Percentiles rank a stretch among this genome's conserved stretches.
phyloP scores from a whole-genome alignment of 2,888 invertebrate species.

The Archips xylosteana region DNA sequence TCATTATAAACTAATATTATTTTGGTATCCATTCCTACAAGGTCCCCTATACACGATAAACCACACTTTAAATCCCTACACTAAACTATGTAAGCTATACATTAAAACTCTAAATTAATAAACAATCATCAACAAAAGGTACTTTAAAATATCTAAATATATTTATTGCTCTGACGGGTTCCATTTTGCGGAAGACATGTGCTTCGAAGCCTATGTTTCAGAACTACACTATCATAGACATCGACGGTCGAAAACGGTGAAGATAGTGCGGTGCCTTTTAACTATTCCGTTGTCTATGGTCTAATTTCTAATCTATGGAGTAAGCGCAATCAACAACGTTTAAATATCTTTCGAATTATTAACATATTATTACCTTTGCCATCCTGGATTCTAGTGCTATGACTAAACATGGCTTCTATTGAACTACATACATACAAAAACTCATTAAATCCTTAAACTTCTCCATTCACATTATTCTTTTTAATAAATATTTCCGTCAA shows the following conservation, averaged over 20 bases:
- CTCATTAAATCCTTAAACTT: conserved; percentile 1
- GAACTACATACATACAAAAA: conserved; percentile 26
- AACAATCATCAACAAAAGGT: conserved; percentile 52
- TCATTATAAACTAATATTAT: conserved; percentile 44
- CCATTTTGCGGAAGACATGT: conserved; percentile 73
- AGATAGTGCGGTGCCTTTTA: conserved; percentile 23
- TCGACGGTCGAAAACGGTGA: not conserved
- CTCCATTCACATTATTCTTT: not conserved
- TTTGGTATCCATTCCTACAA: conserved; percentile 51
- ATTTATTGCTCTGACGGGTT: conserved; percentile 74
- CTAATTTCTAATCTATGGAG: conserved; percentile 30
- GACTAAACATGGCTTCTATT: conserved; percentile 17
- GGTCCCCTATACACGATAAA: conserved; percentile 58
- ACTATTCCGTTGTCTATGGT: conserved; percentile 33
- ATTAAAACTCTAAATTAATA: conserved; percentile 58
- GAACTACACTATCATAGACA: conserved; percentile 26
- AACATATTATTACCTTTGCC: conserved; percentile 37
- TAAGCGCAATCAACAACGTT: conserved; percentile 44
- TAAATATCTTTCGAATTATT: conserved; percentile 47
- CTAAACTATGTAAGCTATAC: conserved; percentile 56
- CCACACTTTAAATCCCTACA: conserved; percentile 45
- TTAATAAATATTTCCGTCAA: not conserved
- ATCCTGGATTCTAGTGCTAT: conserved; percentile 34
- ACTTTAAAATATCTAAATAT: conserved; percentile 55
- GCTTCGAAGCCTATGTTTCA: conserved; percentile 45